Evolutionary conservation across 2,888 invertebrate species (phyloP).

Genomic region (Epinotia demarniana): DNA sequence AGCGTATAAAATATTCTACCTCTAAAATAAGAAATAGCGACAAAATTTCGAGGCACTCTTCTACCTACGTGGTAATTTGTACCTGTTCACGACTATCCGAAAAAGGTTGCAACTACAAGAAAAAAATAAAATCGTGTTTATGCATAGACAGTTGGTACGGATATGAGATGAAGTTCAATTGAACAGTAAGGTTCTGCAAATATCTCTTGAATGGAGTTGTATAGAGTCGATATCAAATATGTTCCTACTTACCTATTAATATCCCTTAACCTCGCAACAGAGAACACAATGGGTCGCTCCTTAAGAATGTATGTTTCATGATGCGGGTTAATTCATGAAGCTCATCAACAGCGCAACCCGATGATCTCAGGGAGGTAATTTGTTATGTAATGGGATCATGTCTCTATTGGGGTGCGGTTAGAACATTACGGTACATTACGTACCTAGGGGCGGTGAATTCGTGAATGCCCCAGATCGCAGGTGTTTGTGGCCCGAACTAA

Average conservation of each 20-base stretch:
- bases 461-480: no score
- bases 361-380: slow-evolving; percentile 13
- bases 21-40: slow-evolving; percentile 61
- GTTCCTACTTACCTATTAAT: slow-evolving; percentile 18
- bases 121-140: slow-evolving; percentile 70
- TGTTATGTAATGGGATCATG: slow-evolving; percentile 20
- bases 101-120: slow-evolving; percentile 84
- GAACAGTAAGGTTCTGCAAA: background rate
- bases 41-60: slow-evolving; percentile 60
- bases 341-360: slow-evolving; percentile 17
- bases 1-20: slow-evolving; percentile 49
- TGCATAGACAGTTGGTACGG: slow-evolving; percentile 53
- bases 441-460: no score
- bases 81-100: slow-evolving; percentile 85
- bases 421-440: background rate
- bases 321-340: slow-evolving; percentile 17
- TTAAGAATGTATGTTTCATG: slow-evolving; percentile 1
- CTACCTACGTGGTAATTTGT: slow-evolving; percentile 74
- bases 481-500: no score
- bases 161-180: slow-evolving; percentile 33
- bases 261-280: background rate
- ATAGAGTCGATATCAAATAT: slow-evolving; percentile 1
- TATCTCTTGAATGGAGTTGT: background rate
- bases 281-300: background rate
- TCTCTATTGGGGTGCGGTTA: slow-evolving; percentile 9